phyloP scores from a whole-genome alignment of 2,888 invertebrate species.

The Drosophila macrospina region DNA sequence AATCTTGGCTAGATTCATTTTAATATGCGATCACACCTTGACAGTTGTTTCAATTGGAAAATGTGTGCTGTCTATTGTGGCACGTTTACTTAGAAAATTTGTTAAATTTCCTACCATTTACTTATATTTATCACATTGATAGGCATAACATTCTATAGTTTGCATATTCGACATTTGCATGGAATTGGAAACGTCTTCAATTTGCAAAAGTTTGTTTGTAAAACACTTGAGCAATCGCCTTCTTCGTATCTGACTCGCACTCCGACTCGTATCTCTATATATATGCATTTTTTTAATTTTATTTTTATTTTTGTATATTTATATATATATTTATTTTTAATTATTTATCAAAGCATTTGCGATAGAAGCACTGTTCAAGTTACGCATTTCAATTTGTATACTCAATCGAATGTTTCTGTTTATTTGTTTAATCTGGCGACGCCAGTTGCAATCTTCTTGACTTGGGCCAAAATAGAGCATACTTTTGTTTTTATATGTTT shows the following conservation, averaged over 20 bases:
- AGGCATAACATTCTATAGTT: background rate
- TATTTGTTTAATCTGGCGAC: background rate
- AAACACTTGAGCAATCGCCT: slow-evolving; percentile 2
- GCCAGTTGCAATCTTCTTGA: background rate
- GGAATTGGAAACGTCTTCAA: background rate
- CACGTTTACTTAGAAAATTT: too few species aligned
- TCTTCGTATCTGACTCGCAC: slow-evolving; percentile 7
- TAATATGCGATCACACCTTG: background rate
- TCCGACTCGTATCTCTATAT: slow-evolving; percentile 1
- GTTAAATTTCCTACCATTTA: background rate
- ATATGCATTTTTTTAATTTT: background rate
- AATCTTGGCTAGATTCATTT: background rate
- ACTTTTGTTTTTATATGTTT: too few species aligned
- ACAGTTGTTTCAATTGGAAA: background rate
- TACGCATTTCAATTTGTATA: background rate
- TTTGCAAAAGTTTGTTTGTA: slow-evolving; percentile 1
- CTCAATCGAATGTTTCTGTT: background rate
- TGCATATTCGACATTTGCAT: background rate
- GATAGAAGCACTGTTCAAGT: slow-evolving; percentile 1
- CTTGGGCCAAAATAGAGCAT: too few species aligned
- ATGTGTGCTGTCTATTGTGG: too few species aligned
- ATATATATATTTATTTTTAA: slow-evolving; percentile 5
- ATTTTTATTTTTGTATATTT: too few species aligned
- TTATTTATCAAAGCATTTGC: slow-evolving; percentile 16
- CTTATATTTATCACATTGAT: background rate